Base-by-base conservation (phyloP, 2,113 vertebrate genomes). In the Cnemophilus loriae region DNA sequence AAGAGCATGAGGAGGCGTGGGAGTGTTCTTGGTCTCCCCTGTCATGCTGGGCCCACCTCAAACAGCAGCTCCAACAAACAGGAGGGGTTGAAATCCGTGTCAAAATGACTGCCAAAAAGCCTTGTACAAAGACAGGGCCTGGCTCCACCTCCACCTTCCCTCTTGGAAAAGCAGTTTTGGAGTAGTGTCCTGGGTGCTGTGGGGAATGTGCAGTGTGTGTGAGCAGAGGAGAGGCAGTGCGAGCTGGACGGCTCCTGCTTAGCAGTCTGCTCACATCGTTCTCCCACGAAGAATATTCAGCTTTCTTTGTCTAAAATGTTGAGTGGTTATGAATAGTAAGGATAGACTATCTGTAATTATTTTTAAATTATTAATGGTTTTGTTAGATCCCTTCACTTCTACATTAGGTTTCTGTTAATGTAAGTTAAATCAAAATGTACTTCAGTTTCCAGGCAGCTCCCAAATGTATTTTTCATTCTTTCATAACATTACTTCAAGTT, bases 361-460 rank as follows among this genome's bases (percentile, higher is more conserved):
- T 98, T 98, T 98, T 98, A 97, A 98, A 98, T 98, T 98, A 98
- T 98, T 98, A 98, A 98, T 98, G 96, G 96, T 98, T 98, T 98
- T 98, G 97, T 98, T 98, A 98, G 97, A 98, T 97, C 97, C 95
- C 95, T 96, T 97, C 97, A 96, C 97, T 98, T 98, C 97, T 98
- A 98, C 97, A 98, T 98, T 98, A 97, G 97, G 96, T 98, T 98
- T 98, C 97, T 96, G 97, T 98, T 98, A 98, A 98, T 98, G 97
- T 98, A 97, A 97, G 97, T 98, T 98, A 98, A 98, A 98, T 98
- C 95, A 98, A 98, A 98, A 98, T 96, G 97, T 97, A 97, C 97
- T 97, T 98, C 97, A 90, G 96, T 97, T 98, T 96, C 97, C 96
- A 96, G 97, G 95, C 96, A 93, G 96, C 84, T 98, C 97, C 97